A percentile compares a stretch with the other conserved stretches of the same genome.
Conservation (phyloP, 2,888 invertebrate species). For the Rutpela maculata region DNA sequence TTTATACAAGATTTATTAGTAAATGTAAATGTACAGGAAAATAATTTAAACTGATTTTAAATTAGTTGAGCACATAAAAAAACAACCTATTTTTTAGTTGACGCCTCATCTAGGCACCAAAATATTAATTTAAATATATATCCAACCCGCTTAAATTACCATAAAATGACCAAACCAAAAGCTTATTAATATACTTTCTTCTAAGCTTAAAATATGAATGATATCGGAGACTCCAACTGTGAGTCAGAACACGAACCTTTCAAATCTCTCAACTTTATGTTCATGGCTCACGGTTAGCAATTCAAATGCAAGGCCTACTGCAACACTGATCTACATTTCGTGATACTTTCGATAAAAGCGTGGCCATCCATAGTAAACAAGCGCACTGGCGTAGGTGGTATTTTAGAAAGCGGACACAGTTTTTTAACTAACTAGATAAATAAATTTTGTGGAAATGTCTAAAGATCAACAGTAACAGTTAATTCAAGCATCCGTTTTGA, state of each 20-base stretch:
- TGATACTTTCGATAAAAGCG: conserved; percentile 46
- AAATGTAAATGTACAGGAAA: not conserved
- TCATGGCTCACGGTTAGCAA: conserved; percentile 43
- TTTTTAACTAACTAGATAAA: conserved; percentile 1
- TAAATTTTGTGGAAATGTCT: not conserved
- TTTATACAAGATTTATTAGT: not conserved
- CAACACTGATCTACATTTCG: conserved; percentile 61
- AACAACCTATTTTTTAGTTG: not conserved
- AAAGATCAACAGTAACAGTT: not conserved
- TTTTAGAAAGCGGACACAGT: conserved; percentile 21
- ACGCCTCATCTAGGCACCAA: not conserved
- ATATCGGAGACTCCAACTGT: conserved; percentile 48
- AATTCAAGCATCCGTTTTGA: not conserved
- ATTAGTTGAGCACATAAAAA: not conserved
- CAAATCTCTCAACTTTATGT: conserved; percentile 53
- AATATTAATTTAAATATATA: not conserved
- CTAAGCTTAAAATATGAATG: conserved; percentile 26
- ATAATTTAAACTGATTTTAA: not conserved
- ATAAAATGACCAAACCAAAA: not conserved
- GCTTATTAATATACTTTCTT: not conserved
- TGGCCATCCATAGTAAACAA: conserved; percentile 38
- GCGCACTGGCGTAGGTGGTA: conserved; percentile 8
- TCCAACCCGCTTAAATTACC: not conserved
- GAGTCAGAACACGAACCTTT: conserved; percentile 56
- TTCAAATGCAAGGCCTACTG: conserved; percentile 56